Percentiles rank a stretch among this genome's conserved stretches.
phyloP scores from a whole-genome alignment of 1,140 invertebrate species.

The Drosophila pachea region DNA sequence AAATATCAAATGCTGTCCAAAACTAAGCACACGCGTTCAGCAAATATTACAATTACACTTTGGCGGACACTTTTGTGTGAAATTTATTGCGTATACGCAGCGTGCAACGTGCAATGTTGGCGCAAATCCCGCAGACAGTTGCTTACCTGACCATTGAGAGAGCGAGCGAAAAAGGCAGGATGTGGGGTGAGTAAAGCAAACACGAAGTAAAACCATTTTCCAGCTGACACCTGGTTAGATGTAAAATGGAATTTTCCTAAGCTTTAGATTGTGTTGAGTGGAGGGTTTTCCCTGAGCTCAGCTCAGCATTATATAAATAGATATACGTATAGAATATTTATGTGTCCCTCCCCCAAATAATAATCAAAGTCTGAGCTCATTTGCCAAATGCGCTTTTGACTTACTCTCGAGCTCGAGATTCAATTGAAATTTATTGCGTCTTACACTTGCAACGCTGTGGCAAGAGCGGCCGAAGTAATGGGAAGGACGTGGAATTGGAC shows the following conservation, averaged over 20 bases:
- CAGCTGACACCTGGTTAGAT: slow-evolving; percentile 10
- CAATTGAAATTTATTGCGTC: slow-evolving; percentile 34
- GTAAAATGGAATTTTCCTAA: slow-evolving; percentile 17
- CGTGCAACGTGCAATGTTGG: slow-evolving; percentile 12
- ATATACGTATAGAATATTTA: not conserved
- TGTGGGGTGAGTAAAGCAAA: not conserved
- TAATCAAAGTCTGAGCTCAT: slow-evolving; percentile 21
- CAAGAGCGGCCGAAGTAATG: not conserved
- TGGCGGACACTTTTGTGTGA: slow-evolving; percentile 23
- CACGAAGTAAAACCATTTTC: not conserved
- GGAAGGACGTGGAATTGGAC: not conserved
- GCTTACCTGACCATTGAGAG: slow-evolving; percentile 16
- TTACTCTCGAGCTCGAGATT: slow-evolving; percentile 22
- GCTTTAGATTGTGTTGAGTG: slow-evolving; percentile 4
- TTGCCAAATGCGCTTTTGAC: slow-evolving; percentile 21
- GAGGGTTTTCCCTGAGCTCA: not conserved
- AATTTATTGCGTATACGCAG: slow-evolving; percentile 33
- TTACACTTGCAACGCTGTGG: slow-evolving; percentile 21
- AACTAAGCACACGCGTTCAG: slow-evolving; percentile 19
- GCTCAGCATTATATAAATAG: not conserved
- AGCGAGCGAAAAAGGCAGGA: not conserved
- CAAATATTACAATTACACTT: slow-evolving; percentile 38
- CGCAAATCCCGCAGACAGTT: slow-evolving; percentile 17
- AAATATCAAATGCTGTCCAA: slow-evolving; percentile 29
- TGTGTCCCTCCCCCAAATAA: not conserved